Evolutionary conservation across 2,113 vertebrate species (phyloP).

Genomic region (Hypomesus transpacificus): DNA sequence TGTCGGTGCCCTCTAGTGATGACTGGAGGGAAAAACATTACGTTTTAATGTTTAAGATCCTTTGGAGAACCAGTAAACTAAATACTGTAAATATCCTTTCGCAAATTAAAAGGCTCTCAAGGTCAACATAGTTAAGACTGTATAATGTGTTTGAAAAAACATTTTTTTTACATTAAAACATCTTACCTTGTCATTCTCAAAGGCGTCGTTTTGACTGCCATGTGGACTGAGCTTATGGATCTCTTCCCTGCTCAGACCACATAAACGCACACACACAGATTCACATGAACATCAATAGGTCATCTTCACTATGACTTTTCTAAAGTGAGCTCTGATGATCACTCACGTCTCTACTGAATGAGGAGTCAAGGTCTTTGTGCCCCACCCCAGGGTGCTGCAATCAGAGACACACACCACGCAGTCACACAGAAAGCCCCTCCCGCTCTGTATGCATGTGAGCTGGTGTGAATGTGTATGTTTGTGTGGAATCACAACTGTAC

Average conservation of each 20-base stretch:
- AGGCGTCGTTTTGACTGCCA: constrained; percentile 5
- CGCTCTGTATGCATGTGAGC: not conserved
- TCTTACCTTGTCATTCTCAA: not conserved
- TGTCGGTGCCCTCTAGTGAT: constrained; percentile 52
- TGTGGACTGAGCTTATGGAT: not conserved
- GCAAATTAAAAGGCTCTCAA: too few relatives aligned
- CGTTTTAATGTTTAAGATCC: too few relatives aligned
- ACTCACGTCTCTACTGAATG: constrained; percentile 12
- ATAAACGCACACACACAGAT: not conserved
- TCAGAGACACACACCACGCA: not conserved
- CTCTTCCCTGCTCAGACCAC: not conserved
- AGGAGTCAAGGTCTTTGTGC: not conserved
- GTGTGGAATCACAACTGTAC: constrained; percentile 5
- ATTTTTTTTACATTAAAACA: too few relatives aligned
- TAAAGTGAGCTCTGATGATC: not conserved
- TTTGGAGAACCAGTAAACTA: too few relatives aligned
- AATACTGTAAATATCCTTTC: too few relatives aligned
- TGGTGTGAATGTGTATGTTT: not conserved
- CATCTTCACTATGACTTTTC: not conserved
- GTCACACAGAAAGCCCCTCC: not conserved
- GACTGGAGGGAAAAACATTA: not conserved
- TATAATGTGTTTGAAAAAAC: too few relatives aligned
- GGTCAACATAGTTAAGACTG: too few relatives aligned
- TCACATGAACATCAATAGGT: not conserved
- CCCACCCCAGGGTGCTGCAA: constrained; percentile 6